These are phyloP conservation scores for Tyria jacobaeae DNA, from an alignment of 2,888 invertebrate species.

Conservation along the genomic window DNA sequence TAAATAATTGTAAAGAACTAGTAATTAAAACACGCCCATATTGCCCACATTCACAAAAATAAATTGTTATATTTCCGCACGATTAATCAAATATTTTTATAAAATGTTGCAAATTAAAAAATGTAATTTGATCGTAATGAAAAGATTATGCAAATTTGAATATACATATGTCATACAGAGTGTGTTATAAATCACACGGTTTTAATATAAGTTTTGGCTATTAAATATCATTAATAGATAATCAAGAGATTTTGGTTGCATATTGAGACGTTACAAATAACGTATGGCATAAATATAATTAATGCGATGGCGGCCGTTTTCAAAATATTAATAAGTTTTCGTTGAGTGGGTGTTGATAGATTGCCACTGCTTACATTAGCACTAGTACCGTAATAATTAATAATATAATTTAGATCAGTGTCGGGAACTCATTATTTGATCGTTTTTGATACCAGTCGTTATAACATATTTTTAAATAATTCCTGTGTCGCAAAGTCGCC, in stretches of 20 bases:
- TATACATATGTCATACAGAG: conserved; percentile 51
- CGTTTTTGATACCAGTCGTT: too few species aligned
- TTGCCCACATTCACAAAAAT: neutral
- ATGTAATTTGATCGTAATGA: conserved; percentile 48
- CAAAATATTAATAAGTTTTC: conserved; percentile 59
- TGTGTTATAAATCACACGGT: conserved; percentile 60
- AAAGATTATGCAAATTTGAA: conserved; percentile 62
- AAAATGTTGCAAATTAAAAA: conserved; percentile 49
- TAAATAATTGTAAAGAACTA: neutral
- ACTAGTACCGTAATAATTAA: conserved; percentile 16
- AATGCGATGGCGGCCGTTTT: conserved; percentile 56
- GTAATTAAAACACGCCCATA: neutral
- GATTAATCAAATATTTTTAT: conserved; percentile 44
- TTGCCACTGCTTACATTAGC: conserved; percentile 26
- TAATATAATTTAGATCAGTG: too few species aligned
- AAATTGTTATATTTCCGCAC: conserved; percentile 30
- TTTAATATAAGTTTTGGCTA: conserved; percentile 62
- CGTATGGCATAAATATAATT: conserved; percentile 56
- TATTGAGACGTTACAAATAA: conserved; percentile 60
- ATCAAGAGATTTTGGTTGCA: conserved; percentile 54
- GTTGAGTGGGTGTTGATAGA: conserved; percentile 63
- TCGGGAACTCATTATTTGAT: too few species aligned
- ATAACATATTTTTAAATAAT: too few species aligned
- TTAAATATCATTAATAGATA: conserved; percentile 61
- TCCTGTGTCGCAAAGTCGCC: too few species aligned